phyloP scores from a whole-genome alignment of 2,113 vertebrate genomes.

The Ptyas mucosa region DNA sequence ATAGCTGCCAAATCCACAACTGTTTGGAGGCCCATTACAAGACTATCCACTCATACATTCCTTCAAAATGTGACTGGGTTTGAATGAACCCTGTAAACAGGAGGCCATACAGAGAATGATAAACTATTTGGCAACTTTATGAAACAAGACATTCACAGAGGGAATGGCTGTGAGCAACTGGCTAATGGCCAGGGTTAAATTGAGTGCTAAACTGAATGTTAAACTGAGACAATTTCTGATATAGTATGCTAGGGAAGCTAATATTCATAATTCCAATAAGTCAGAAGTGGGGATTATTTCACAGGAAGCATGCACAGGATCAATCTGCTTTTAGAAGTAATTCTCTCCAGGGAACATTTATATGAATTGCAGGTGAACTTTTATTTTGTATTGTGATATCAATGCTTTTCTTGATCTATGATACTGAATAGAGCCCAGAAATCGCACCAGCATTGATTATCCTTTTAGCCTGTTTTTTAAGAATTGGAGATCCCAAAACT shows the following conservation, averaged over 20 bases:
- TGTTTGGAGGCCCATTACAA: not conserved
- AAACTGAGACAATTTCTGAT: not conserved
- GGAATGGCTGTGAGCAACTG: not conserved
- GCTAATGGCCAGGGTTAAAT: not conserved
- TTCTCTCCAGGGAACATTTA: not conserved
- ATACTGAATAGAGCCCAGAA: not conserved
- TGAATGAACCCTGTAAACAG: not conserved
- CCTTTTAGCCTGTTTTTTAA: not conserved
- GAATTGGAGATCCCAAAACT: not conserved
- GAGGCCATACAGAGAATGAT: not conserved
- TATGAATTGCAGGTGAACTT: not conserved
- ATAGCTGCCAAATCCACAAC: not conserved
- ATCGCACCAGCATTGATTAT: not conserved
- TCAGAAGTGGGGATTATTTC: not conserved
- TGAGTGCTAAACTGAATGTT: not conserved
- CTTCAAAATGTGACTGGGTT: not conserved
- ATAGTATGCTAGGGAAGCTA: not conserved
- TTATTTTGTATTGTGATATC: not conserved
- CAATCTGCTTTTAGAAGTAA: not conserved
- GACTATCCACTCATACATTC: not conserved
- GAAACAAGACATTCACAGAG: not conserved
- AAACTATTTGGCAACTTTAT: not conserved
- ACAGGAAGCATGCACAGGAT: not conserved
- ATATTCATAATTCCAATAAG: not conserved
- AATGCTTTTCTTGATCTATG: not conserved